These are phyloP conservation scores for Casuarius casuarius DNA, from an alignment of 2,113 vertebrate genomes.

Conservation along the genomic window DNA sequence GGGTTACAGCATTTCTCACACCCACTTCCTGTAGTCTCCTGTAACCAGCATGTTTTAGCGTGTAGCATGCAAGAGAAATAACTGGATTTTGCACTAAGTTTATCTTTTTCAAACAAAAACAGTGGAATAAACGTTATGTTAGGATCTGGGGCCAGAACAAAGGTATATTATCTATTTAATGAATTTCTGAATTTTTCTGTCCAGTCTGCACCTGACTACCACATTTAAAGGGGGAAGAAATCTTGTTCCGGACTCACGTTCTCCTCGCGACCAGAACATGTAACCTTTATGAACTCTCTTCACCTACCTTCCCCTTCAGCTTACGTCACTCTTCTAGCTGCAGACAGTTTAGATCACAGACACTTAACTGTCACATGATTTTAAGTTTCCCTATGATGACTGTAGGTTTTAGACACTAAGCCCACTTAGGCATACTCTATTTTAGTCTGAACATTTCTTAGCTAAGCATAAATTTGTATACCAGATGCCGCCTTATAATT, in stretches of 20 bases:
- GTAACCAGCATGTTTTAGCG: neutral
- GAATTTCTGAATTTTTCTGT: neutral
- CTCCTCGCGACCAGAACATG: neutral
- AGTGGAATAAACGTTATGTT: neutral
- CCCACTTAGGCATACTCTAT: constrained; percentile 71
- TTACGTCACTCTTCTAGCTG: neutral
- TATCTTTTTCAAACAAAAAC: neutral
- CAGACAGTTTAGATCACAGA: constrained; percentile 50
- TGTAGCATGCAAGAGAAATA: neutral
- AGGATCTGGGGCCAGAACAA: neutral
- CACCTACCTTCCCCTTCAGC: neutral
- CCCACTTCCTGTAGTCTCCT: neutral
- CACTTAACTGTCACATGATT: constrained; percentile 37
- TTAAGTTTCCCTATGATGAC: constrained; percentile 54
- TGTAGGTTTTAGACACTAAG: constrained; percentile 47
- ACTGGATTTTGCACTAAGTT: neutral
- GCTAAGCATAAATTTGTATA: constrained; percentile 82
- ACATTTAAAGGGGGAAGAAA: neutral
- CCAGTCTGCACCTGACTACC: neutral
- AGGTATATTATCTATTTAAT: neutral
- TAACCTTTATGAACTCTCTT: neutral
- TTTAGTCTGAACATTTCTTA: constrained; percentile 78
- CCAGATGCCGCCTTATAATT: constrained; percentile 83
- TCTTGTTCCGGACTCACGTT: neutral
- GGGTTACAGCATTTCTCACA: neutral